Conservation (phyloP, 2,797 vertebrate genomes). For the Valencia hispanica region DNA sequence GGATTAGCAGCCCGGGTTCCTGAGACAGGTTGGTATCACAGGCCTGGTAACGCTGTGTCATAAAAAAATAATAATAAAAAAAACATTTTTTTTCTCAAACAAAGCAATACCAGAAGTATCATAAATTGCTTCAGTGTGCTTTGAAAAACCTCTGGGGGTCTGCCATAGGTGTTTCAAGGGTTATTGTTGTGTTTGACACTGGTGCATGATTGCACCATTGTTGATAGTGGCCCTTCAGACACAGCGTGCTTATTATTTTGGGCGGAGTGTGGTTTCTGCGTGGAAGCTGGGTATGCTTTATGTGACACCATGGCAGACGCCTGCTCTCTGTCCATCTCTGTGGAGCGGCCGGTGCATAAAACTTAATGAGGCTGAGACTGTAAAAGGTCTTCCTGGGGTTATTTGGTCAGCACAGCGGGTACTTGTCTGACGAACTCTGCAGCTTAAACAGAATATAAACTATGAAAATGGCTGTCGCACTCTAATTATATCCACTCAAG, state of each 20-base stretch:
- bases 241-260: conserved; percentile 71
- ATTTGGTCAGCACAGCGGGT: conserved; percentile 30
- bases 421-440: conserved; percentile 27
- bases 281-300: conserved; percentile 27
- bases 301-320: conserved; percentile 47
- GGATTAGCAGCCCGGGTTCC: conserved; percentile 20
- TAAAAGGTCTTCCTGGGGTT: conserved; percentile 40
- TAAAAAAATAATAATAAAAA: conserved; percentile 8
- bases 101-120: conserved; percentile 29
- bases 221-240: conserved; percentile 68
- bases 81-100: conserved; percentile 16
- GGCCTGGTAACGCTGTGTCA: conserved; percentile 15
- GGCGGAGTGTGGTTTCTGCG: conserved; percentile 63
- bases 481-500: conserved; percentile 12
- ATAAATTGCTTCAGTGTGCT: conserved; percentile 26
- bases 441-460: conserved; percentile 20
- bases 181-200: conserved; percentile 57
- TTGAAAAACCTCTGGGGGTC: conserved; percentile 24
- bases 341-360: conserved; percentile 50
- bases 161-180: conserved; percentile 46
- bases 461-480: conserved; percentile 15
- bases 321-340: conserved; percentile 30
- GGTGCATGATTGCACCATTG: conserved; percentile 73
- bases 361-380: conserved; percentile 50
- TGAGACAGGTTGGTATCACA: conserved; percentile 13